These are phyloP conservation scores for Loriculus beryllinus DNA, from an alignment of 2,797 vertebrate species.

Conservation along the genomic window DNA sequence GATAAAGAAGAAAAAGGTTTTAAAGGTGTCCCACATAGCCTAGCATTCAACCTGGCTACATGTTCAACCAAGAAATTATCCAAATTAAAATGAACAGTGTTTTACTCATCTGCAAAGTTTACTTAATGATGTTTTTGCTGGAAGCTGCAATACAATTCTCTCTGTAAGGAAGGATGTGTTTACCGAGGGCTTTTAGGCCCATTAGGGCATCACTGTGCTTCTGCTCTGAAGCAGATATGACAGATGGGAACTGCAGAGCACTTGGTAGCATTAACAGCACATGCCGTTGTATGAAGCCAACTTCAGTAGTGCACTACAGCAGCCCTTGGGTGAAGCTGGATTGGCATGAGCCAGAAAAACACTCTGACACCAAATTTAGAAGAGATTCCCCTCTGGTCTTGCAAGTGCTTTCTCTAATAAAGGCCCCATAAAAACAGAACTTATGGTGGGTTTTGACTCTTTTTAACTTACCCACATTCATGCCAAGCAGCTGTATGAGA, in stretches of 20 bases:
- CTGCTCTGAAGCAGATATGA: not conserved
- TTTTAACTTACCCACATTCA: not conserved
- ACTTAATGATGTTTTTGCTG: not conserved
- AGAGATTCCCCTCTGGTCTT: not conserved
- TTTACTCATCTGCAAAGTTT: not conserved
- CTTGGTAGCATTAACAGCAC: not conserved
- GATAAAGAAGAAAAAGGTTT: not conserved
- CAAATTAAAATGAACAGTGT: not conserved
- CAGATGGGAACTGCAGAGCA: not conserved
- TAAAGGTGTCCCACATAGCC: not conserved
- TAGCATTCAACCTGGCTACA: not conserved
- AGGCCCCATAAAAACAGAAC: not conserved
- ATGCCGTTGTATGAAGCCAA: accelerated
- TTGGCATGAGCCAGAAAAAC: not conserved
- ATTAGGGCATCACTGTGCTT: not conserved
- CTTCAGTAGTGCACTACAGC: not conserved
- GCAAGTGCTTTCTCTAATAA: not conserved
- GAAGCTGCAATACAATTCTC: not conserved
- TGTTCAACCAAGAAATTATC: not conserved
- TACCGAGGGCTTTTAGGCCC: not conserved
- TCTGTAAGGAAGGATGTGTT: not conserved
- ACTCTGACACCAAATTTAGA: not conserved
- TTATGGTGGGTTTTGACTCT: not conserved
- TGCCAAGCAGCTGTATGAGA: not conserved
- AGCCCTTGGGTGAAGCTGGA: not conserved